Evolutionary conservation across 2,113 vertebrate species (phyloP), one percentile per base, ranked within the genome.

Genomic region (Mastomys natalensis): DNA sequence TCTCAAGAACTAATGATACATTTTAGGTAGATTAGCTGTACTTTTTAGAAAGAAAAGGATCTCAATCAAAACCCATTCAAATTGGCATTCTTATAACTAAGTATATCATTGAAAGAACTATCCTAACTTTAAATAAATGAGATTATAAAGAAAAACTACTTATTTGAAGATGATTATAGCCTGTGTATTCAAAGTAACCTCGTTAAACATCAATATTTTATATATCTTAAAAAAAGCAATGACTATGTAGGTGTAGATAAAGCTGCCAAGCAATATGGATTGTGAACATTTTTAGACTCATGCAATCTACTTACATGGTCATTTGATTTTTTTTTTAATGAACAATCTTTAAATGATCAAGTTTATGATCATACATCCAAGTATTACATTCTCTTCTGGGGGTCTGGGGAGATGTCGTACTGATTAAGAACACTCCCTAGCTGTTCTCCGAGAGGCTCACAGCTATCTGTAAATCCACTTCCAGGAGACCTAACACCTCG

Each of bases 121-220:
- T 21, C 87, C 31, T 76, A 78, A 80, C 26, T 51, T 92, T 37
- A 29, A 88, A 77, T 29, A 82, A 82, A 85, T 40, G 7, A 43
- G 40, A 89, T 77, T 95, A 74, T 13, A 84, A 91, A 93, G 60
- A 72, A 24, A 95, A 86, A 15, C 9, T 34, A 45, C 31, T 45
- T 88, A 73, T 31, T 60, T 81, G 60, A 91, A 31, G 19, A 48
- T n/a, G 5, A 91, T 89, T 60, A 91, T 87, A 21, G 11, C 24
- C 16, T 87, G 4, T 60, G 29, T n/a, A 68, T 68, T 87, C 53
- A 60, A 87, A 93, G 55, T 68, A 94, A 91, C 31, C 21, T 26
- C 48, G 19, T 68, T 90, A 93, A 53, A 93, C 6, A 80, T 66
- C 26, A 48, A 48, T 86, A 87, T 81, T 86, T 96, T 77, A 90